These are phyloP conservation scores for Nixonia krombeini DNA, from an alignment of 1,140 invertebrate genomes.

Conservation along the genomic window DNA sequence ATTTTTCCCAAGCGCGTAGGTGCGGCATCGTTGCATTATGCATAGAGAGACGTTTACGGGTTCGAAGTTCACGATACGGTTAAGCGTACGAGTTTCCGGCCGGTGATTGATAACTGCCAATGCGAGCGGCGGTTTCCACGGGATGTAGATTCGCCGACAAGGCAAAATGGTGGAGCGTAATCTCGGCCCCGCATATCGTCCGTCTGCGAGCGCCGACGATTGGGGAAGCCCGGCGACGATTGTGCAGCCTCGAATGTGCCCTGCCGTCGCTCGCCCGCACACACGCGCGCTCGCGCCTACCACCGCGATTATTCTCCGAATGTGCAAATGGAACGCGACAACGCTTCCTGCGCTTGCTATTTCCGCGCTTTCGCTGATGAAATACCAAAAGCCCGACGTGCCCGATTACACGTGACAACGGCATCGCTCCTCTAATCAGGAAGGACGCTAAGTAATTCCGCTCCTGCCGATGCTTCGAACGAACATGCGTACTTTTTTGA, in stretches of 20 bases:
- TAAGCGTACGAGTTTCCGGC: slow-evolving; percentile 41
- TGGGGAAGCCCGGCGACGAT: too few relatives aligned
- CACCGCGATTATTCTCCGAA: slow-evolving; percentile 32
- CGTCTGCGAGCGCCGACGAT: not conserved
- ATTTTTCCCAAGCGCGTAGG: too few relatives aligned
- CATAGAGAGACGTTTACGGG: slow-evolving; percentile 1
- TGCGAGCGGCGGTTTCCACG: slow-evolving; percentile 21
- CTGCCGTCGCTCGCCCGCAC: slow-evolving; percentile 9
- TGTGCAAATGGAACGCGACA: slow-evolving; percentile 37
- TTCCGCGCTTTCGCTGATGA: slow-evolving; percentile 40
- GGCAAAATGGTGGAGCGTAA: slow-evolving; percentile 29
- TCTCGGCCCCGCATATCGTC: slow-evolving; percentile 14
- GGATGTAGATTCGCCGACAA: slow-evolving; percentile 31
- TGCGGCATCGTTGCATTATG: not conserved
- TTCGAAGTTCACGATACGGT: slow-evolving; percentile 30
- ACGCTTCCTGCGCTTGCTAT: slow-evolving; percentile 23
- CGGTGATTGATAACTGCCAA: slow-evolving; percentile 41
- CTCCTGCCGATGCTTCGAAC: too few relatives aligned
- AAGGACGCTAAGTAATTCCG: slow-evolving; percentile 21
- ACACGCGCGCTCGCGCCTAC: slow-evolving; percentile 7
- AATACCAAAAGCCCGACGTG: slow-evolving; percentile 29
- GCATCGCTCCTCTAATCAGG: slow-evolving; percentile 29
- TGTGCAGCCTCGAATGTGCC: slow-evolving; percentile 7
- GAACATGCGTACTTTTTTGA: too few relatives aligned
- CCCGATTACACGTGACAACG: slow-evolving; percentile 35